These are phyloP conservation scores for Apostichopus californicus DNA, from an alignment of 35 echinoderm and acorn worm genomes.

Conservation along the genomic window DNA sequence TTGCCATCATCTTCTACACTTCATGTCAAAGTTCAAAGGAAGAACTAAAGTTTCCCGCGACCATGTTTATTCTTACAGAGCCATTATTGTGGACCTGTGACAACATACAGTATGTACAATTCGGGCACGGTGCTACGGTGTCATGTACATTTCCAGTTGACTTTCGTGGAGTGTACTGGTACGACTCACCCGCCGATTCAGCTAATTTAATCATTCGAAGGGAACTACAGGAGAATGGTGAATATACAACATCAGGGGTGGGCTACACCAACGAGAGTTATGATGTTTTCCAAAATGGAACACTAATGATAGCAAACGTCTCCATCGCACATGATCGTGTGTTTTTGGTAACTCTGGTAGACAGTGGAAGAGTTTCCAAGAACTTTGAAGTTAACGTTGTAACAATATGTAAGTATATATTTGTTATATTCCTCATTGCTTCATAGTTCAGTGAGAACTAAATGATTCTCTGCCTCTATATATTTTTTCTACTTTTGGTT, in stretches of 20 bases:
- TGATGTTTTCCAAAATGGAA: not conserved
- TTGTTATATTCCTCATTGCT: too few relatives aligned
- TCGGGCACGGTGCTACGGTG: not conserved
- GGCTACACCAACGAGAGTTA: not conserved
- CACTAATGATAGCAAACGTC: too few relatives aligned
- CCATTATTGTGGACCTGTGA: not conserved
- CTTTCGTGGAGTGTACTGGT: not conserved
- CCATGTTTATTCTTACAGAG: too few relatives aligned
- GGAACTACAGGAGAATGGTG: not conserved
- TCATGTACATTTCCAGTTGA: not conserved
- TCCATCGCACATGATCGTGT: not conserved
- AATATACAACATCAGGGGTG: not conserved
- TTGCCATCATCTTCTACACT: too few relatives aligned
- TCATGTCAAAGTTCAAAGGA: too few relatives aligned
- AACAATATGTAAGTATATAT: constrained; percentile 9
- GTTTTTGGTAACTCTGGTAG: not conserved
- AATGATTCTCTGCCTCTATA: too few relatives aligned
- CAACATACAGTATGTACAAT: not conserved
- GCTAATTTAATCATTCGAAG: not conserved
- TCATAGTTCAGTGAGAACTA: too few relatives aligned
- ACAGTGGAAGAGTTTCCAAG: too few relatives aligned
- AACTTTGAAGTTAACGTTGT: not conserved
- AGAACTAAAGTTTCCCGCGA: too few relatives aligned
- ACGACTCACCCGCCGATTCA: not conserved
- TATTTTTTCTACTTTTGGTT: too few relatives aligned